Conservation (phyloP, 2,888 invertebrate genomes). For the Hylaea fasciaria region DNA sequence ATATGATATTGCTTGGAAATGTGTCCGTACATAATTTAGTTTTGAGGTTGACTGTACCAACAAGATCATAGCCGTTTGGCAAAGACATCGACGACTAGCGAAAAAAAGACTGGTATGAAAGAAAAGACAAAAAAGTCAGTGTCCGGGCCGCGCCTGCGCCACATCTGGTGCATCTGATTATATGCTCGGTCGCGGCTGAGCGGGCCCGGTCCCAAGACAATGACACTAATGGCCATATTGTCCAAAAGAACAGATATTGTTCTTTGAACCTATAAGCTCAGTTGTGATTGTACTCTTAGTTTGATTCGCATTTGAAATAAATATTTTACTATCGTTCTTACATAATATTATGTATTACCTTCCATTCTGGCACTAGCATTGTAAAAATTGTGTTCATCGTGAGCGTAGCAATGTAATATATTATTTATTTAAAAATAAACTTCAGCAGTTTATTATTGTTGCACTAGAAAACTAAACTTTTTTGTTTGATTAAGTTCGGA, state of each 20-base stretch:
- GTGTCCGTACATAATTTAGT: no score
- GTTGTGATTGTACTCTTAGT: neutral
- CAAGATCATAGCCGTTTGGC: slow-evolving; percentile 21
- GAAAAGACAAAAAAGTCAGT: slow-evolving; percentile 71
- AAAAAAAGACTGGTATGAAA: slow-evolving; percentile 57
- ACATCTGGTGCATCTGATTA: slow-evolving; percentile 83
- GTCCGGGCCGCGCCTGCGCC: slow-evolving; percentile 78
- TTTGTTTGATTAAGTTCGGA: no score
- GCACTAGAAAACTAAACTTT: no score
- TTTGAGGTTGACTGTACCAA: no score
- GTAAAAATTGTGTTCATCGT: no score
- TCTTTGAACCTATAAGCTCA: slow-evolving; percentile 5
- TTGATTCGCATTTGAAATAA: neutral
- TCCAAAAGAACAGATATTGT: slow-evolving; percentile 48
- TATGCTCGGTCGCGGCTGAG: slow-evolving; percentile 76
- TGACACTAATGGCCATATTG: slow-evolving; percentile 53
- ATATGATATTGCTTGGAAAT: no score
- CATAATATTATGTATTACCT: neutral
- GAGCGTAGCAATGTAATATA: no score
- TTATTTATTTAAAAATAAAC: no score
- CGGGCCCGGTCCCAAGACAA: slow-evolving; percentile 62
- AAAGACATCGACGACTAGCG: slow-evolving; percentile 30
- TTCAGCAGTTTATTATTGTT: no score
- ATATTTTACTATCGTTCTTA: neutral
- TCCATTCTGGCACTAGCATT: no score